Evolutionary conservation across 2,888 invertebrate genomes (phyloP).

Genomic region (Eudemis profundana): DNA sequence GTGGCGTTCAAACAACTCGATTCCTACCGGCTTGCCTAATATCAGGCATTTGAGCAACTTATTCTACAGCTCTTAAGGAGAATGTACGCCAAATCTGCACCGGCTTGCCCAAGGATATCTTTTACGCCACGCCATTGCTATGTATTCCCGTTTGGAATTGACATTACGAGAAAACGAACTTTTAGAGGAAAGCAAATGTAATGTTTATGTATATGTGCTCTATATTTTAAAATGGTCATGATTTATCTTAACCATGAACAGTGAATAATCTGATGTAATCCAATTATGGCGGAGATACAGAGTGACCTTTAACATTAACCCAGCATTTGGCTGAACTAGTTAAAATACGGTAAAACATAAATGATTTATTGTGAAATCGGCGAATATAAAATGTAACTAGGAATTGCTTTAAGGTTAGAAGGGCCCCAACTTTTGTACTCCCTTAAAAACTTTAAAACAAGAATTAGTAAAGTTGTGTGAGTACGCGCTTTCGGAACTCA

Average conservation of each 20-base stretch:
- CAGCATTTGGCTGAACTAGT: constrained; percentile 26
- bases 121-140: no score
- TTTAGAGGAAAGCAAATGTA: neutral
- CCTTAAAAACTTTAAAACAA: constrained; percentile 67
- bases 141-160: no score
- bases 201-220: neutral
- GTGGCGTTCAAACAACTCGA: no score
- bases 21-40: no score
- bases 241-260: constrained; percentile 1
- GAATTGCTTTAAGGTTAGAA: constrained; percentile 26
- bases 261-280: constrained; percentile 34
- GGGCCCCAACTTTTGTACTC: constrained; percentile 49
- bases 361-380: constrained; percentile 16
- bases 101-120: no score
- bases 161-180: neutral
- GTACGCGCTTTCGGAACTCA: constrained; percentile 71
- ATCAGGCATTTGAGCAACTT: no score
- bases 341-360: constrained; percentile 32
- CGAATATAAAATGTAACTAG: constrained; percentile 28
- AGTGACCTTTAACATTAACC: constrained; percentile 25
- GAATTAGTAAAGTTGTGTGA: constrained; percentile 70
- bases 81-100: no score
- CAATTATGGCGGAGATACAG: constrained; percentile 30
- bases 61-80: no score
- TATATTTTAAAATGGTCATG: neutral